A percentile compares a stretch with the other conserved stretches of the same genome.
Conservation (phyloP, 2,113 vertebrate genomes). For the Phyllostomus hastatus region DNA sequence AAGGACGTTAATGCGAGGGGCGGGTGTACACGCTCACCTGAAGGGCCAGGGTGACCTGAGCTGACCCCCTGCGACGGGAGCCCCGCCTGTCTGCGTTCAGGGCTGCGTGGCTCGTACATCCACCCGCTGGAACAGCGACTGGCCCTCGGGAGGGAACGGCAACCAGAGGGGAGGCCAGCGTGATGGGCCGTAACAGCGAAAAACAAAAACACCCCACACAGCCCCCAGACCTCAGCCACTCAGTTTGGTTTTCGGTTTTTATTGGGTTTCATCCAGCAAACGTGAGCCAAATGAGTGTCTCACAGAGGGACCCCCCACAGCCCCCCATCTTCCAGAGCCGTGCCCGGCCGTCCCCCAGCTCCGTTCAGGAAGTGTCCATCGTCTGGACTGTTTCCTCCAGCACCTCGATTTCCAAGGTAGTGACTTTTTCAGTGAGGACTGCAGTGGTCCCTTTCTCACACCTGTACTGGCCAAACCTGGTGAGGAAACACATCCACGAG, state of each 20-base stretch:
- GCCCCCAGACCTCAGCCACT: not conserved
- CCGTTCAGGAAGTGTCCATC: slow-evolving; percentile 86
- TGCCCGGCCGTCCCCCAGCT: not conserved
- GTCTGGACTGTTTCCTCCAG: slow-evolving; percentile 85
- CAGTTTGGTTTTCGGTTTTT: slow-evolving; percentile 39
- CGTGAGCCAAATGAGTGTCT: slow-evolving; percentile 10
- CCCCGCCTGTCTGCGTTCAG: not conserved
- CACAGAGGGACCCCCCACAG: not conserved
- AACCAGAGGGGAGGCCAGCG: not conserved
- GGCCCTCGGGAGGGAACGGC: not conserved
- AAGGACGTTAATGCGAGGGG: not conserved
- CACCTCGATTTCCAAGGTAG: slow-evolving; percentile 81
- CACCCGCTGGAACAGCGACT: not conserved
- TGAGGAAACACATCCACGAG: not conserved
- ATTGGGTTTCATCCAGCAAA: slow-evolving; percentile 44
- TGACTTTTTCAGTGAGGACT: slow-evolving; percentile 80
- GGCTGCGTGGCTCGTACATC: not conserved
- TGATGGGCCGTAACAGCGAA: not conserved
- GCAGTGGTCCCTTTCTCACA: slow-evolving; percentile 86
- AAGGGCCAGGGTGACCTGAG: not conserved
- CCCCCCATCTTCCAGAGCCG: not conserved
- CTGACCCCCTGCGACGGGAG: not conserved
- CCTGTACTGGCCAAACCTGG: slow-evolving; percentile 82
- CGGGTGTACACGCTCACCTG: not conserved
- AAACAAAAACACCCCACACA: not conserved